Evolutionary conservation across 1,140 invertebrate genomes (phyloP), one percentile per base, ranked within the genome.

Genomic region (Bombus ignitus): DNA sequence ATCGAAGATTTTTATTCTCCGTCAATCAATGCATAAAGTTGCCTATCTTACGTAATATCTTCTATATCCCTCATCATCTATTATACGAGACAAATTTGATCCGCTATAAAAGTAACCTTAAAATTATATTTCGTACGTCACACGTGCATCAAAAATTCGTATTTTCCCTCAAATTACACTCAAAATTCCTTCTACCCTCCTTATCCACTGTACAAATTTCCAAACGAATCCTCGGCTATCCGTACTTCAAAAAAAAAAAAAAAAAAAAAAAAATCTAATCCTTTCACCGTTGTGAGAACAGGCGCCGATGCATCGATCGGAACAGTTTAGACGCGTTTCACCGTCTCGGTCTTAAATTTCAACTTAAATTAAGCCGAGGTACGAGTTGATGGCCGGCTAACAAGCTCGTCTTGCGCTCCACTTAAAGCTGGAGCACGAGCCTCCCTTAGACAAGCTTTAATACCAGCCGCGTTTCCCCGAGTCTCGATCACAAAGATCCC

Each of bases 401-500:
- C 72, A n/a, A 82, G 72, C 57, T 53, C 42, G 13, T 35, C 57
- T 62, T 44, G 53, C n/a, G 37, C 47, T 44, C 37, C 71, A 65
- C 80, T 82, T 74, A 74, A 65, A 73, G n/a, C 39, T 25, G 59
- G 28, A 62, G 59, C 59, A 62, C 59, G 22, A 62, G 59, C 28
- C 28, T n/a, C 10, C 10, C 59, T 62, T n/a, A n/a, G 47, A 53
- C 47, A 8, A 53, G 59, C 28, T 62, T 62, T n/a, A 62, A 62
- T 62, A n/a, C 28, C 59, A 62, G 37, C 71, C 18, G 9, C 18
- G 37, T 44, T 62, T 62, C 70, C 10, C 62, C 4, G 57, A 22
- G 76, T 39, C 62, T 6, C 18, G 3, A 10, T 35, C 18, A 39
- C 47, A 76, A 75, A 37, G 42, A 66, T 66, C 15, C 25, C 15